Percentiles rank a stretch among this genome's conserved stretches.
phyloP scores from a whole-genome alignment of 1,140 invertebrate species.

The Formica selysi region DNA sequence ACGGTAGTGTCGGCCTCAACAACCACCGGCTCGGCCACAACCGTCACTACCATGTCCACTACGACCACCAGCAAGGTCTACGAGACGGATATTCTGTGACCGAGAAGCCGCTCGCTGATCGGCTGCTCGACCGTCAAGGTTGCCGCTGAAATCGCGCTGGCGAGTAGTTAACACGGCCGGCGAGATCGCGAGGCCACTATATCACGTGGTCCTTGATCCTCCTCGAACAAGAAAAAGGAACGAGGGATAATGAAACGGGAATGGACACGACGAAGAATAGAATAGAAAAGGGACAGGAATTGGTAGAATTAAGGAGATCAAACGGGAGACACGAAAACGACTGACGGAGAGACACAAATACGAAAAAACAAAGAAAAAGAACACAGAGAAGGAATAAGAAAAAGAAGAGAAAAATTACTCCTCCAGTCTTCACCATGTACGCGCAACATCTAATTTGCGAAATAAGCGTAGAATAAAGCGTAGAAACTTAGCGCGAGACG shows the following conservation, averaged over 20 bases:
- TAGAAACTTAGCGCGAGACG: conserved; percentile 71
- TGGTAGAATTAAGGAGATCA: conserved; percentile 23
- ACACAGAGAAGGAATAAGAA: neutral
- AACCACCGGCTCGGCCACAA: conserved; percentile 86
- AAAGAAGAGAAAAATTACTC: neutral
- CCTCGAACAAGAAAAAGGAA: neutral
- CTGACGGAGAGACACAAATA: neutral
- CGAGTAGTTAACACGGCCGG: conserved; percentile 70
- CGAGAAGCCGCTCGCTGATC: conserved; percentile 78
- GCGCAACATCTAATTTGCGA: conserved; percentile 43
- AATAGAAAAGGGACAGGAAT: neutral
- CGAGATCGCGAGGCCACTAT: neutral
- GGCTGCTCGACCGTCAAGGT: conserved; percentile 51
- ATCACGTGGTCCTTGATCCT: neutral
- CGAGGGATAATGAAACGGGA: neutral
- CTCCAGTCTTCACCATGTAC: neutral
- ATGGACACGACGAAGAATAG: neutral
- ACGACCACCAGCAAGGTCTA: conserved; percentile 92
- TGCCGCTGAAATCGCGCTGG: conserved; percentile 59
- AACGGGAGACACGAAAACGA: neutral
- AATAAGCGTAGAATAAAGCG: conserved; percentile 68
- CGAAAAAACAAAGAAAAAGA: neutral
- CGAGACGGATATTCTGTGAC: conserved; percentile 96
- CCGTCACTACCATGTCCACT: conserved; percentile 68
- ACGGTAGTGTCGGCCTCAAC: conserved; percentile 75